phyloP scores from a whole-genome alignment of 2,113 vertebrate species.

The Rhabdornis inornatus region DNA sequence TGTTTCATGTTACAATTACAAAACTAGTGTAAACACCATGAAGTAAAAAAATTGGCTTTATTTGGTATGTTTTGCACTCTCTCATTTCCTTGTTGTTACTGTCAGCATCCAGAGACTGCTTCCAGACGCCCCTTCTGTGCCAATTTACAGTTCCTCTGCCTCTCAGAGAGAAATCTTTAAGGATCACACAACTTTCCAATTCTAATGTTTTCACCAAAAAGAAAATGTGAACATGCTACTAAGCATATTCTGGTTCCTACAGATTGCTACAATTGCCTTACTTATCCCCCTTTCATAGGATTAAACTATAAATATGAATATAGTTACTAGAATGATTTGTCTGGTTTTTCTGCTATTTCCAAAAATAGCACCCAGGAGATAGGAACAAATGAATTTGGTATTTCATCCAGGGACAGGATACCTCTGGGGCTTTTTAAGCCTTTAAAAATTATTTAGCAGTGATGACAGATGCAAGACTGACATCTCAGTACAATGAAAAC shows the following conservation, averaged over 20 bases:
- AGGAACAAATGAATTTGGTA: not conserved
- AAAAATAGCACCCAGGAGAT: conserved; percentile 5
- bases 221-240: not conserved
- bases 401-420: not conserved
- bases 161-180: not conserved
- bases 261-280: not conserved
- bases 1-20: not conserved
- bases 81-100: not conserved
- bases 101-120: not conserved
- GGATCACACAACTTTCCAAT: not conserved
- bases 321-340: not conserved
- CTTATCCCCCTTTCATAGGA: not conserved
- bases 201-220: not conserved
- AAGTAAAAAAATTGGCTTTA: not conserved
- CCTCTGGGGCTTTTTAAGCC: conserved; percentile 18
- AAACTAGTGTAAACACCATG: not conserved
- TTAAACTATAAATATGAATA: not conserved
- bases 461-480: conserved; percentile 11
- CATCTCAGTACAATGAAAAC: not conserved
- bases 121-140: not conserved
- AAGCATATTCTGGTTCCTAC: not conserved
- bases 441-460: conserved; percentile 17
- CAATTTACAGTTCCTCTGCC: not conserved
- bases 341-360: not conserved
- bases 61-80: not conserved